Base-by-base conservation (phyloP, 1,140 invertebrate species). In the Neodiprion lecontei region DNA sequence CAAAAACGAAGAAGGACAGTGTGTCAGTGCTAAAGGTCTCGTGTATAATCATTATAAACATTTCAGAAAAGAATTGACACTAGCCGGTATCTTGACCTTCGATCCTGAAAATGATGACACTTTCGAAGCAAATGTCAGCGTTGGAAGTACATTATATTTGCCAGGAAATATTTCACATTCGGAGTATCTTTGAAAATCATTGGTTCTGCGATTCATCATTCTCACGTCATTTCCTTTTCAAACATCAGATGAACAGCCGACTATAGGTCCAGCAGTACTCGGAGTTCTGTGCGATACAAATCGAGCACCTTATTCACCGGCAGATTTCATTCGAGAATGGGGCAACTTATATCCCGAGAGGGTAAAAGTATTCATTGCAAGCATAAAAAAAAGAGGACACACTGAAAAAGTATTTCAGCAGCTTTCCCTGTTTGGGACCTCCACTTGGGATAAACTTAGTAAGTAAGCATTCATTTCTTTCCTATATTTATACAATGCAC, bases 41-140 rank as follows among this genome's bases (percentile, higher is more conserved):
- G 12, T 74, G 11, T 76, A 73, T 49, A 73, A 76, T 66, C 21
- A 76, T 40, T 76, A 76, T 28, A 76, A 76, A 40, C 14, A 12
- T 71, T 40, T 76, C 23, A 70, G 75, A 68, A 70, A 74, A 68
- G 17, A 72, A 69, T 69, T 76, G 10, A 66, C 69, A 49, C 1
- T 47, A 49, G 72, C 48, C 67, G 65, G 69, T 47, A 10, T 71
- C 12, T 40, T 47, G 9, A 61, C 53, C 53, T 7, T 61, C 9
- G 53, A 9, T 61, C 7, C 11, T 61, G 53, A 61, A 61, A 9
- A 7, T 7, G 53, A 61, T 61, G n/a, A 61, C 53, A 61, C 53
- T 61, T 61, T 61, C 53, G 53, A 61, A 61, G 53, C 53, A 5
- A 9, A 9, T 61, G 53, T 61, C 53, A 61, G 53, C 53, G 8